Evolutionary conservation across 1,140 invertebrate species (phyloP).

Genomic region (Meloidogyne hapla): DNA sequence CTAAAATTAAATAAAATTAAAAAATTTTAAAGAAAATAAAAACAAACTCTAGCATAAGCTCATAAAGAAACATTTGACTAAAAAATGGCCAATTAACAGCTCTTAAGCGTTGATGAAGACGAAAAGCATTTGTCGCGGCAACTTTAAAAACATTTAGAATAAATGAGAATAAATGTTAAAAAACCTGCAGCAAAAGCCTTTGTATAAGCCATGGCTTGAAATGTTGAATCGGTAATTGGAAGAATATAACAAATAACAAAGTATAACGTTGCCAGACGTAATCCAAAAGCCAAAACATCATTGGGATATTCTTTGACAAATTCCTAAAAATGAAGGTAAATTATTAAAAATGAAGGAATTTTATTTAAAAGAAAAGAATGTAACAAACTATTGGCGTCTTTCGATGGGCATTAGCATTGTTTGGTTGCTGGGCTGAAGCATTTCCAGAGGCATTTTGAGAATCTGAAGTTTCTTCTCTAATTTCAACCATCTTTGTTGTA

Average conservation of each 20-base stretch:
- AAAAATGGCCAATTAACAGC: constrained; percentile 44
- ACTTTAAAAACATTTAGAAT: constrained; percentile 65
- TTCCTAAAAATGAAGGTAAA: constrained; percentile 28
- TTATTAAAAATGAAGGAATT: background rate
- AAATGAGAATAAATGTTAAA: background rate
- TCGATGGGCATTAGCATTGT: background rate
- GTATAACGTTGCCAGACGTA: constrained; percentile 45
- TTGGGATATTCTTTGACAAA: constrained; percentile 37
- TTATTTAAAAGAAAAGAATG: constrained; percentile 11
- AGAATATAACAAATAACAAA: constrained; percentile 43
- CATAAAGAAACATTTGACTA: constrained; percentile 42
- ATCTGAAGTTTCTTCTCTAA: constrained; percentile 40
- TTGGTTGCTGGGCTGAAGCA: constrained; percentile 19
- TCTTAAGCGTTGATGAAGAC: constrained; percentile 87
- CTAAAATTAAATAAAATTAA: constrained; percentile 77
- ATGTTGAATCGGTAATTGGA: constrained; percentile 18
- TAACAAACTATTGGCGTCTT: background rate
- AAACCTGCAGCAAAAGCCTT: constrained; percentile 51
- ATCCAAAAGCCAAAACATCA: constrained; percentile 23
- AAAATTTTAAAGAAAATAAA: constrained; percentile 75
- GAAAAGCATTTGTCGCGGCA: constrained; percentile 85
- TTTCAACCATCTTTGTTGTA: constrained; percentile 40
- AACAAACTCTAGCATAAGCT: constrained; percentile 37
- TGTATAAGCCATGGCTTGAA: constrained; percentile 32
- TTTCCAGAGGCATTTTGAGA: background rate